Percentiles rank a stretch among this genome's conserved stretches.
Evolutionary conservation across 2,797 vertebrate genomes (phyloP).

Genomic region (Pseudopleuronectes americanus): DNA sequence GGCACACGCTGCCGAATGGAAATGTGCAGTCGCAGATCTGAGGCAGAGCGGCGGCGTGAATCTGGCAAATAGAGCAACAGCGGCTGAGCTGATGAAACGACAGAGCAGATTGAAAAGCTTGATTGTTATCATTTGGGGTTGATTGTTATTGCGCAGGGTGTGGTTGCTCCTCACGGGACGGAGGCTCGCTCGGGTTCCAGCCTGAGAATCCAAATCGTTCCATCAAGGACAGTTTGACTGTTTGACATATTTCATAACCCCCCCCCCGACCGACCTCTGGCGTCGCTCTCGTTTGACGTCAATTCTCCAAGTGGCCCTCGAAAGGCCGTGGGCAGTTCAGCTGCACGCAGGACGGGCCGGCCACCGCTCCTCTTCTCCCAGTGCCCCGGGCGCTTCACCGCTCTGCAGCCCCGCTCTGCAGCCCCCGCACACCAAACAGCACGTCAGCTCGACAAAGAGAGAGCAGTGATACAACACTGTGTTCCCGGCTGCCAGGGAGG

Average conservation of each 20-base stretch:
- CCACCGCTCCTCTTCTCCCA: slow-evolving; percentile 44
- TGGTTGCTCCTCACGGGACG: slow-evolving; percentile 13
- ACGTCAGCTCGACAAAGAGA: slow-evolving; percentile 60
- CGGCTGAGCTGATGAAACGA: slow-evolving; percentile 28
- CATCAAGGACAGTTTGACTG: slow-evolving; percentile 53
- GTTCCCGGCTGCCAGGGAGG: slow-evolving; percentile 32
- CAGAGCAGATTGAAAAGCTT: slow-evolving; percentile 33
- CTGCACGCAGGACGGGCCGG: slow-evolving; percentile 45
- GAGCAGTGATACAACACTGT: slow-evolving; percentile 30
- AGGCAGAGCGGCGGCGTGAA: neutral
- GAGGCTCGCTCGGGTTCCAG: slow-evolving; percentile 45
- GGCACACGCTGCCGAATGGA: slow-evolving; percentile 10
- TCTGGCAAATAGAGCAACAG: slow-evolving; percentile 5
- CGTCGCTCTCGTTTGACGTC: slow-evolving; percentile 68
- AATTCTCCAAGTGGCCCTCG: slow-evolving; percentile 45
- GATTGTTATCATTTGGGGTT: slow-evolving; percentile 34
- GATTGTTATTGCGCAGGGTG: slow-evolving; percentile 17
- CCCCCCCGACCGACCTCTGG: slow-evolving; percentile 55
- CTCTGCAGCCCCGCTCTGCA: slow-evolving; percentile 62
- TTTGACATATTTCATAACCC: slow-evolving; percentile 67
- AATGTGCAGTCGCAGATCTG: slow-evolving; percentile 12
- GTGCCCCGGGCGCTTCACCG: slow-evolving; percentile 59
- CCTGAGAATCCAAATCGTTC: slow-evolving; percentile 64
- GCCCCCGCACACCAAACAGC: slow-evolving; percentile 61
- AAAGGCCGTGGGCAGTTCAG: slow-evolving; percentile 67